phyloP scores from a whole-genome alignment of 2,113 vertebrate genomes.

The Rhinogobius similis region DNA sequence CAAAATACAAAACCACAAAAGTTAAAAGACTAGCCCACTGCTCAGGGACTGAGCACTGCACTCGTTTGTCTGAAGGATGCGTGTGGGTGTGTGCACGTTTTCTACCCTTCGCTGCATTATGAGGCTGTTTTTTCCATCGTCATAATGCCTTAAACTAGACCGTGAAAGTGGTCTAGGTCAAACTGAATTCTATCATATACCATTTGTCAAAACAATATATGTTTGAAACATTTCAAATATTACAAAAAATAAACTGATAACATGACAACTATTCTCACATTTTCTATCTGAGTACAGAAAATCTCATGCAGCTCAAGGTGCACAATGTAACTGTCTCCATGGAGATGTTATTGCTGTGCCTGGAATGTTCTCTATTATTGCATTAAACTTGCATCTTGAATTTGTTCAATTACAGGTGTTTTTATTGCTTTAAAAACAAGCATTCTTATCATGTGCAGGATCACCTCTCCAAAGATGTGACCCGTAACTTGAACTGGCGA shows the following conservation, averaged over 20 bases:
- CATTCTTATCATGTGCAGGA: not conserved
- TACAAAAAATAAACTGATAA: not conserved
- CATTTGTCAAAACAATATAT: no score
- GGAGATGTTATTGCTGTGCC: no score
- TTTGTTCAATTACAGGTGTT: no score
- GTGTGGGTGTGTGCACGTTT: not conserved
- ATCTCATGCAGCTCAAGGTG: not conserved
- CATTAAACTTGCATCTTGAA: no score
- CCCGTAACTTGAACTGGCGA: not conserved
- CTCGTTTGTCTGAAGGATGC: not conserved
- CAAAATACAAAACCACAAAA: not conserved
- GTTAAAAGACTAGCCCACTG: not conserved
- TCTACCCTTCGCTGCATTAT: not conserved
- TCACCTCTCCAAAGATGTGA: not conserved
- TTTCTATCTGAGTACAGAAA: no score
- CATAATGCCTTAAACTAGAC: not conserved
- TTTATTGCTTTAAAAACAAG: not conserved
- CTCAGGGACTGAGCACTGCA: not conserved
- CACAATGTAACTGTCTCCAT: not conserved
- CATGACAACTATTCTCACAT: no score
- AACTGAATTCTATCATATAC: not conserved
- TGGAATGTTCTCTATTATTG: no score
- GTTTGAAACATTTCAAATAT: no score
- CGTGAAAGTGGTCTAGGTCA: not conserved
- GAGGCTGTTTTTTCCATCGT: not conserved